phyloP scores from a whole-genome alignment of 2,888 invertebrate genomes.

The Netelia inedita region DNA sequence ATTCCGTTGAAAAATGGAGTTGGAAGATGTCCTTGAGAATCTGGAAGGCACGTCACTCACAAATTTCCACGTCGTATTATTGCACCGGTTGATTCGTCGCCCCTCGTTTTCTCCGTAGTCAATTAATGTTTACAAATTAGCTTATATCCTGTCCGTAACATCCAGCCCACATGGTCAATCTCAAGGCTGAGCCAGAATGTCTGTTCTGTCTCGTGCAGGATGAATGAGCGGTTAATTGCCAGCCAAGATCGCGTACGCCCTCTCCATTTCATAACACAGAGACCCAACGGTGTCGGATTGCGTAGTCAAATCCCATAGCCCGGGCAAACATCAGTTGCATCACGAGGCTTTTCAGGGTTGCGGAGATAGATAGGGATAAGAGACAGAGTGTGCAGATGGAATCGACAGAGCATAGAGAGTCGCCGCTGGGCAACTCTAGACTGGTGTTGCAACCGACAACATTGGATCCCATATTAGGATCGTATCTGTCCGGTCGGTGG shows the following conservation, averaged over 20 bases:
- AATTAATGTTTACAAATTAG: too few species aligned
- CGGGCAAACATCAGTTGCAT: background rate
- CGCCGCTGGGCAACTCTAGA: slow-evolving; percentile 47
- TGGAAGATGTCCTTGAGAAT: too few species aligned
- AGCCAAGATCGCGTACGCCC: background rate
- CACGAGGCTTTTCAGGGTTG: background rate
- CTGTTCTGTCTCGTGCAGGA: background rate
- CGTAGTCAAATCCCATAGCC: background rate
- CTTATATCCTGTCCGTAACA: background rate
- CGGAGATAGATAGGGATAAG: too few species aligned
- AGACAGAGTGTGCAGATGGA: slow-evolving; percentile 71
- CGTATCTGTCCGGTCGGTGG: slow-evolving; percentile 5
- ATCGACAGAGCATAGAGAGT: slow-evolving; percentile 78
- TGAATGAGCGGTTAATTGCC: background rate
- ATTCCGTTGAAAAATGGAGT: too few species aligned
- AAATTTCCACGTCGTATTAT: too few species aligned
- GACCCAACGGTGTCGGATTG: background rate
- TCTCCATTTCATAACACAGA: background rate
- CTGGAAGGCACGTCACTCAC: too few species aligned
- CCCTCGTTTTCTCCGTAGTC: too few species aligned
- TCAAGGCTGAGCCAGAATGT: background rate
- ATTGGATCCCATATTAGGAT: background rate
- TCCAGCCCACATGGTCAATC: background rate
- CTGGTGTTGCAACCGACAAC: background rate
- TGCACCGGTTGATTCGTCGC: too few species aligned